Evolutionary conservation across 2,113 vertebrate species (phyloP).

Genomic region (Malaclemys terrapin): DNA sequence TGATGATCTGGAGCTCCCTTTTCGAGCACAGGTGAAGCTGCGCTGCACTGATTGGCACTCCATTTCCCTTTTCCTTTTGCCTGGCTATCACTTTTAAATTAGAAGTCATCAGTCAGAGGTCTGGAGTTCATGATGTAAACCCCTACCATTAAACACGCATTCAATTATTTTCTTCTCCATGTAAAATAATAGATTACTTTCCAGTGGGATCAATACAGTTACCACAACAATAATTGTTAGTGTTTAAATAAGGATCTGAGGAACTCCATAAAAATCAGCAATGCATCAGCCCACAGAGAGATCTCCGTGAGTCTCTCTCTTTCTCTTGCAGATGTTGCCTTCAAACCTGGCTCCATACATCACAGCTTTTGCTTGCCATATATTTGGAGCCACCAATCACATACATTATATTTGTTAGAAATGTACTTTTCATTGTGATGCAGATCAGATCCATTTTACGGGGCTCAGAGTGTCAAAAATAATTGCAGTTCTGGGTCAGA

Average conservation of each 20-base stretch:
- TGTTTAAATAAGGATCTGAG: neutral
- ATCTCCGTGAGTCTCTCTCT: neutral
- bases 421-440: neutral
- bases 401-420: neutral
- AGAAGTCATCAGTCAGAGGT: neutral
- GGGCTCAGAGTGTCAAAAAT: neutral
- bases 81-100: neutral
- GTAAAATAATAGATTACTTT: neutral
- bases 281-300: accelerated
- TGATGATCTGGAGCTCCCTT: too few species aligned
- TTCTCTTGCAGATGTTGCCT: accelerated
- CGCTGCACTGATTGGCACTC: neutral
- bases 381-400: neutral
- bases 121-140: neutral
- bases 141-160: neutral
- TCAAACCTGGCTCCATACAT: neutral
- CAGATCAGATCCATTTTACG: neutral
- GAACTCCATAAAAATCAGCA: neutral
- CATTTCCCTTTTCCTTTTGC: neutral
- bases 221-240: neutral
- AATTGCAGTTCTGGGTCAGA: neutral
- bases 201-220: neutral
- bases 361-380: neutral
- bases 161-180: neutral
- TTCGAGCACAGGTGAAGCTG: neutral